phyloP scores from a whole-genome alignment of 30 jellyfish, hydroid and myxozoan species.

The Nemopilema nomurai region DNA sequence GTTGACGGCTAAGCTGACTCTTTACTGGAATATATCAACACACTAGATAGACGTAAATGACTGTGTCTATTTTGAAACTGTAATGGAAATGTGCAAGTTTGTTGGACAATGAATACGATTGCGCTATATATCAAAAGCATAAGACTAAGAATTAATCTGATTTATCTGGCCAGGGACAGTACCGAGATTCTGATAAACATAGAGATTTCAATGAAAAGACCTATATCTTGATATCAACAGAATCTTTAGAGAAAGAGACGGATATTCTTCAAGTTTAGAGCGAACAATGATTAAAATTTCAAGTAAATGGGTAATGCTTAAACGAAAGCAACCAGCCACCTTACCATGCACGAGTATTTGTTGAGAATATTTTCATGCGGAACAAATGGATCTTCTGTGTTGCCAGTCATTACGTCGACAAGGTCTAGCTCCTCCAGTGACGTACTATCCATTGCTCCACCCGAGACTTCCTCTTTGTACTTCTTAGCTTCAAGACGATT shows the following conservation, averaged over 20 bases:
- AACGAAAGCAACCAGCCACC: neutral
- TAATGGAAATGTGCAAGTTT: too few species aligned
- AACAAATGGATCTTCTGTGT: slow-evolving; percentile 68
- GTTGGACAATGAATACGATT: too few species aligned
- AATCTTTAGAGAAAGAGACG: too few species aligned
- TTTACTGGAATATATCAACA: too few species aligned
- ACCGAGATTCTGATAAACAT: neutral
- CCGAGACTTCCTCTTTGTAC: neutral
- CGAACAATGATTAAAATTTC: too few species aligned
- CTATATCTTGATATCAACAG: neutral
- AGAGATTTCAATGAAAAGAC: neutral
- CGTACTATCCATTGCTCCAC: neutral
- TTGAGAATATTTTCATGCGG: slow-evolving; percentile 66
- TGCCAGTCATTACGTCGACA: slow-evolving; percentile 57
- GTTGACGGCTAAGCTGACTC: too few species aligned
- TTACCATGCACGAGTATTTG: slow-evolving; percentile 68
- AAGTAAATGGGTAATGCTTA: neutral
- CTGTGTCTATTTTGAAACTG: too few species aligned
- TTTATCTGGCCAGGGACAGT: too few species aligned
- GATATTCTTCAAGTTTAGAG: neutral
- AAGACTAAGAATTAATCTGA: too few species aligned
- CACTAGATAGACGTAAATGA: too few species aligned
- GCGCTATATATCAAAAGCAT: too few species aligned
- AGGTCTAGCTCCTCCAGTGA: slow-evolving; percentile 50
- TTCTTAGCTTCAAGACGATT: slow-evolving; percentile 28